Conservation (phyloP, 2,888 invertebrate species). For the Eucriotettix oculatus region DNA sequence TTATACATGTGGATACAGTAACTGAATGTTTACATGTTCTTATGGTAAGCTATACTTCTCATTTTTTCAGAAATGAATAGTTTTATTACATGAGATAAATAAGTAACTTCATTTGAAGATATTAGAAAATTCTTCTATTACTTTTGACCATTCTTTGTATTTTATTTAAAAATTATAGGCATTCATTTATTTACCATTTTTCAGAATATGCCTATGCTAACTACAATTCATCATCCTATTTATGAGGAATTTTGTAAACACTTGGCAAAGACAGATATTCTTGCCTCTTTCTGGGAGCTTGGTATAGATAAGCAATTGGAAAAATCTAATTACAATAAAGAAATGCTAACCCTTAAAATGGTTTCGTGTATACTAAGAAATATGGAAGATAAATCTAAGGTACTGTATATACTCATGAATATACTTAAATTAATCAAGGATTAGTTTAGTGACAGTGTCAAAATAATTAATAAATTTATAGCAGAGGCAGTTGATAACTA, state of each 20-base stretch:
- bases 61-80: background rate
- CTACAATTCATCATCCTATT: constrained; percentile 39
- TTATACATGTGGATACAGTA: constrained; percentile 40
- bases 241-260: constrained; percentile 40
- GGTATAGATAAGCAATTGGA: background rate
- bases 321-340: background rate
- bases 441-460: too few relatives aligned
- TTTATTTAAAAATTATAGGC: too few relatives aligned
- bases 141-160: too few relatives aligned
- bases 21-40: constrained; percentile 38
- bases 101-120: too few relatives aligned
- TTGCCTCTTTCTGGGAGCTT: constrained; percentile 36
- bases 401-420: too few relatives aligned
- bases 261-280: constrained; percentile 33
- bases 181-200: constrained; percentile 12
- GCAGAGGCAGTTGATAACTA: too few relatives aligned
- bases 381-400: constrained; percentile 26
- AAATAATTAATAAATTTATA: too few relatives aligned
- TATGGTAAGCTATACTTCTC: constrained; percentile 32
- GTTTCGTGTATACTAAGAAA: constrained; percentile 36
- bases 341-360: constrained; percentile 31
- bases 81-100: background rate
- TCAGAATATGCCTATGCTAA: constrained; percentile 41
- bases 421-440: too few relatives aligned
- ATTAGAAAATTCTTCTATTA: too few relatives aligned